A percentile compares a stretch with the other conserved stretches of the same genome.
Evolutionary conservation across 2,888 invertebrate genomes (phyloP).

Genomic region (Drosophila acutilabella): DNA sequence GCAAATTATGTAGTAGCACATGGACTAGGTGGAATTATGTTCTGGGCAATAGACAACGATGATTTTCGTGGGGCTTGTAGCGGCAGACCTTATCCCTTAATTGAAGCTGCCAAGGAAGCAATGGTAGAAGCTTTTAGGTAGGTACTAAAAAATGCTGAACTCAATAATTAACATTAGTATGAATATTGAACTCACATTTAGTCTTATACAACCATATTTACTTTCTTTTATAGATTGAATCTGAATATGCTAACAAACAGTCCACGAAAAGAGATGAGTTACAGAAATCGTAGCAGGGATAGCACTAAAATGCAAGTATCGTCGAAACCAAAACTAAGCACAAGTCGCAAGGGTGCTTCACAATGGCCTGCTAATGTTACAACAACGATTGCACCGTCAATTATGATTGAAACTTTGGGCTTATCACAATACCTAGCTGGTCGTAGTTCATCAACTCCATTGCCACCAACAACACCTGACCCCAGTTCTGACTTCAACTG

Average conservation of each 20-base stretch:
- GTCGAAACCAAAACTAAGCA: constrained; percentile 61
- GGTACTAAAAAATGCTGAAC: constrained; percentile 33
- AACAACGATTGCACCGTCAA: constrained; percentile 70
- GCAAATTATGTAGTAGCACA: constrained; percentile 94
- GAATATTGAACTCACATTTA: too few relatives aligned
- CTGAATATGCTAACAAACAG: constrained; percentile 50
- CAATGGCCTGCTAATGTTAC: constrained; percentile 27
- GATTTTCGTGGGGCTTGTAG: constrained; percentile 97
- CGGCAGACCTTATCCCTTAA: constrained; percentile 94
- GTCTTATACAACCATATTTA: background rate
- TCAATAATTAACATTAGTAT: too few relatives aligned
- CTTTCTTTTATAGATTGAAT: constrained; percentile 68
- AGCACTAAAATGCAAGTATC: constrained; percentile 68
- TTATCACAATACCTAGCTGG: constrained; percentile 82
- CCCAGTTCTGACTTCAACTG: constrained; percentile 96
- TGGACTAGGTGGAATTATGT: constrained; percentile 90
- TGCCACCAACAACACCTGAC: constrained; percentile 94
- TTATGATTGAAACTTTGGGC: constrained; percentile 82
- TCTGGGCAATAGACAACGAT: constrained; percentile 94
- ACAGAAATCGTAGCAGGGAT: constrained; percentile 79
- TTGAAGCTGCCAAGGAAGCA: constrained; percentile 95
- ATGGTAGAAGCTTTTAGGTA: constrained; percentile 89
- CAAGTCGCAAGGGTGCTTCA: constrained; percentile 53
- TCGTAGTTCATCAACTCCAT: constrained; percentile 87
- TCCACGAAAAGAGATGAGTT: constrained; percentile 80